Evolutionary conservation across 2,888 invertebrate genomes (phyloP).

Genomic region (Teleogryllus oceanicus): DNA sequence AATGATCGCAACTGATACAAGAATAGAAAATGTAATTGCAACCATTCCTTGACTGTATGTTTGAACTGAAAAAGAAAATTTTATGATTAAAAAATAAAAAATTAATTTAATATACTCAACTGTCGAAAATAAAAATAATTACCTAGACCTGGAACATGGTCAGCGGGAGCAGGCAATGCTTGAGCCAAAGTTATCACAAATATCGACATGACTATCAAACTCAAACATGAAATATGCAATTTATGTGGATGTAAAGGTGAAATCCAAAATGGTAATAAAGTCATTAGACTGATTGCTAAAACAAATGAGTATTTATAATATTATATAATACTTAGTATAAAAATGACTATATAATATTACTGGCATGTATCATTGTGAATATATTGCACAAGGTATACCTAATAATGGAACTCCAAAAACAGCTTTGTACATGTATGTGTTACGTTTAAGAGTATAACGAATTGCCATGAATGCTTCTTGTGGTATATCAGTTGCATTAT

Average conservation of each 20-base stretch:
- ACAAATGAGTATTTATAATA: not conserved
- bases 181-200: conserved; percentile 19
- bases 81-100: too few relatives aligned
- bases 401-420: conserved; percentile 30
- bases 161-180: conserved; percentile 27
- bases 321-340: conserved; percentile 18
- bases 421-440: conserved; percentile 23
- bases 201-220: conserved; percentile 24
- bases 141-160: conserved; percentile 28
- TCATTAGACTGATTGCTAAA: conserved; percentile 23
- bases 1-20: conserved; percentile 26
- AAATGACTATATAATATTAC: not conserved
- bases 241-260: conserved; percentile 22
- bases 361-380: not conserved
- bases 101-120: not conserved
- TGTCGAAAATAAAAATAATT: conserved; percentile 18
- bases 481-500: not conserved
- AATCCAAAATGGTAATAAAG: conserved; percentile 29
- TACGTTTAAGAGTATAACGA: conserved; percentile 25
- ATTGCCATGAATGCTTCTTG: conserved; percentile 24
- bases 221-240: conserved; percentile 21
- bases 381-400: conserved; percentile 22
- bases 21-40: conserved; percentile 22
- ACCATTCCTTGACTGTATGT: conserved; percentile 25
- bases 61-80: conserved; percentile 12